Evolutionary conservation across 2,888 invertebrate genomes (phyloP).

Genomic region (Therioaphis trifolii): DNA sequence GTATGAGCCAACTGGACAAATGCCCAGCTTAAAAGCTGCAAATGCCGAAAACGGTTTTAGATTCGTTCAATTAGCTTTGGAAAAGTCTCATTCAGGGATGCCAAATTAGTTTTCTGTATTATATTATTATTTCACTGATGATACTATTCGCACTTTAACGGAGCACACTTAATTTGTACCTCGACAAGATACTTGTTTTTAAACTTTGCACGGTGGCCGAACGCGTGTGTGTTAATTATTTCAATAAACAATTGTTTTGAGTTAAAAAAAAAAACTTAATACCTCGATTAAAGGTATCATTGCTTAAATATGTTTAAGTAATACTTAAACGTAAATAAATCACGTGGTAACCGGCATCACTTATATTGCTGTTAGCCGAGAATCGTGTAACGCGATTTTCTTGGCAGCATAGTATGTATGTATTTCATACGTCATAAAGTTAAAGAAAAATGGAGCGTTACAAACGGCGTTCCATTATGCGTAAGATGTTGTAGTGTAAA

Average conservation of each 20-base stretch:
- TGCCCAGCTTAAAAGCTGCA: conserved; percentile 61
- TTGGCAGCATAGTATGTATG: no score
- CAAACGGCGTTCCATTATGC: no score
- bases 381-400: no score
- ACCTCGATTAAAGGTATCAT: no score
- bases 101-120: conserved; percentile 62
- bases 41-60: conserved; percentile 61
- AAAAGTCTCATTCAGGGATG: conserved; percentile 62
- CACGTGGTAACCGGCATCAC: no score
- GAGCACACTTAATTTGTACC: conserved; percentile 40
- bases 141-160: neutral
- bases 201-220: neutral
- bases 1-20: conserved; percentile 62
- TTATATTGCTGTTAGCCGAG: no score
- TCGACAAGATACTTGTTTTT: conserved; percentile 12
- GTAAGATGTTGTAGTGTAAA: no score
- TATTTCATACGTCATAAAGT: no score
- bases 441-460: no score
- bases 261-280: neutral
- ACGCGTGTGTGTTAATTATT: neutral
- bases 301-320: no score
- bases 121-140: conserved; percentile 60
- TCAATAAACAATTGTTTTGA: neutral
- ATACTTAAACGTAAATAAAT: no score
- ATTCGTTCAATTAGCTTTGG: conserved; percentile 62